phyloP scores from a whole-genome alignment of 2,797 vertebrate genomes.

The Sebastes baramenuke region DNA sequence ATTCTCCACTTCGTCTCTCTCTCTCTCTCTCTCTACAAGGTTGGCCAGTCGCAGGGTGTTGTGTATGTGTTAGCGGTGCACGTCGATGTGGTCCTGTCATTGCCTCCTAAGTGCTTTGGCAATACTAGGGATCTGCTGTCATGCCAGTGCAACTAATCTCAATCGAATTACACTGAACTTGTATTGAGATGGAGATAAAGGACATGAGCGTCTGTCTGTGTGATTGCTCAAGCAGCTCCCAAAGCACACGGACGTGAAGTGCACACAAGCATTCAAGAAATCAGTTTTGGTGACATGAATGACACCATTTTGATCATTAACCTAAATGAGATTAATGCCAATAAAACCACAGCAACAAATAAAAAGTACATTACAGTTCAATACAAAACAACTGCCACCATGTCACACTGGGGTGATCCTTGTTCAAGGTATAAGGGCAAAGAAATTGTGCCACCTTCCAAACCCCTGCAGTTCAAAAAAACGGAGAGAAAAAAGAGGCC shows the following conservation, averaged over 20 bases:
- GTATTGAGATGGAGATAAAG: conserved; percentile 77
- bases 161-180: conserved; percentile 83
- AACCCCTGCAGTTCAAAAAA: conserved; percentile 68
- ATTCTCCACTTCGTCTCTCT: conserved; percentile 7
- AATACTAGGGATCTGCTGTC: conserved; percentile 84
- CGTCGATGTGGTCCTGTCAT: conserved; percentile 81
- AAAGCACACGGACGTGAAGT: neutral
- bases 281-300: conserved; percentile 7
- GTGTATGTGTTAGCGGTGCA: conserved; percentile 72
- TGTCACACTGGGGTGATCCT: conserved; percentile 55
- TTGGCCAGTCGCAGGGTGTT: conserved; percentile 50
- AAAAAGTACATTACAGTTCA: conserved; percentile 14
- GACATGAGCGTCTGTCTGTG: conserved; percentile 65
- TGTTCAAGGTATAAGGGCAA: conserved; percentile 59
- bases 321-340: conserved; percentile 3
- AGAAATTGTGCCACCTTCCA: conserved; percentile 63
- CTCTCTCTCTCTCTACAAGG: conserved; percentile 32
- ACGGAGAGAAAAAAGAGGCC: conserved; percentile 53
- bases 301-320: conserved; percentile 29
- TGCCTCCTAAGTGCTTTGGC: conserved; percentile 85
- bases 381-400: conserved; percentile 28
- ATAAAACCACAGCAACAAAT: conserved; percentile 4
- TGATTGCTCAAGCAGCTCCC: conserved; percentile 55
- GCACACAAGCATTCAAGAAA: neutral
- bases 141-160: conserved; percentile 84